Base-by-base conservation (phyloP, 2,888 invertebrate genomes). In the Salticus scenicus region DNA sequence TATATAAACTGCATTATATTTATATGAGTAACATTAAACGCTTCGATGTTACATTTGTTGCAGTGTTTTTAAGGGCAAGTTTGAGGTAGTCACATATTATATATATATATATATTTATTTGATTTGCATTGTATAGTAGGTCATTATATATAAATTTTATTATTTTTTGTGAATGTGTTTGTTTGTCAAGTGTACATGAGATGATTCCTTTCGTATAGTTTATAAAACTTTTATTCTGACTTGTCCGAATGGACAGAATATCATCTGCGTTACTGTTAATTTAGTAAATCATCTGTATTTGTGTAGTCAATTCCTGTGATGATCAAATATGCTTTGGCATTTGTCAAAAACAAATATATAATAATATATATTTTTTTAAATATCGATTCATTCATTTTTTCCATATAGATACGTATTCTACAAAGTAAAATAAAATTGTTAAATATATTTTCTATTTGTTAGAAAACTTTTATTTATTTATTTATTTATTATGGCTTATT, bases 41-140 rank as follows among this genome's bases (percentile, higher is more conserved):
- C 82, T 83, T 75, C 69, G 51, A 51, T 67, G 20, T 69, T 73
- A 73, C 80, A 51, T 73, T 47, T 76, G 51, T 76, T 76, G 66
- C 76, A 76, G 76, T 66, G 66, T 72, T 77, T 72, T 69, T 42
- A 67, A 66, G 78, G 81, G 7, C 72, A 76, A 77, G 66, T 72
- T 33, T 83, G 83, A 30, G 76, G 83, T 83, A 79, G 84, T 84
- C 84, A 78, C 74, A 64, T 74, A 78, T 82, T 63, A 69, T 66
- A 74, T 69, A 77, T 78, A 71, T 70, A 67, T 28, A 67, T 69
- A 74, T 85, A 86, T 86, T 86, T 86, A 86, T 87, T 85, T 81
- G 76, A 87, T 77, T 87, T 87, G 81, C 87, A 87, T 87, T 87
- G 81, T 81, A 87, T 42, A 87, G 75, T 87, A 87, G 81, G 67